These are phyloP conservation scores for Sesia bembeciformis DNA, from an alignment of 2,888 invertebrate species.

Conservation along the genomic window DNA sequence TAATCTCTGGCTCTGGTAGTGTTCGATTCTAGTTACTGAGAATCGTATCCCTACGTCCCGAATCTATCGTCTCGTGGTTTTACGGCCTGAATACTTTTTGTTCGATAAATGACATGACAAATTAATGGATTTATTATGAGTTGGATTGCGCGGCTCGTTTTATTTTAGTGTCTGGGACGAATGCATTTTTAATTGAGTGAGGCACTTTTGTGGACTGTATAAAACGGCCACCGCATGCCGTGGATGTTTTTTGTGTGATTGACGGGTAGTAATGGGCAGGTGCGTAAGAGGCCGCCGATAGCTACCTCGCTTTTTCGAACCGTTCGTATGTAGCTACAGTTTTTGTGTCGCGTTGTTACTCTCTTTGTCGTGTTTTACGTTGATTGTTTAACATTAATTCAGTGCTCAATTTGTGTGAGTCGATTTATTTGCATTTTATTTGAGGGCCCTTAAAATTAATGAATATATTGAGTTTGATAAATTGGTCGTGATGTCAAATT, in stretches of 20 bases:
- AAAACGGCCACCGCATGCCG: constrained; percentile 68
- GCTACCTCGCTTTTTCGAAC: constrained; percentile 66
- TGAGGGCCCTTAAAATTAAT: neutral
- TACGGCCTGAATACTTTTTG: constrained; percentile 44
- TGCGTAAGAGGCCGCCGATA: constrained; percentile 58
- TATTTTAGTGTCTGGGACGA: constrained; percentile 65
- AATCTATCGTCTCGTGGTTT: constrained; percentile 37
- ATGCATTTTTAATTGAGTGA: constrained; percentile 75
- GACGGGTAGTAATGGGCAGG: constrained; percentile 73
- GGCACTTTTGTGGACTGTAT: constrained; percentile 71
- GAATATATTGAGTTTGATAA: neutral
- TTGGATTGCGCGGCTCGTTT: constrained; percentile 55
- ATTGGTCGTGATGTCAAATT: too few species aligned
- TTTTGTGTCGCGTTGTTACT: constrained; percentile 45
- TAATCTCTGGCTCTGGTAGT: constrained; percentile 52
- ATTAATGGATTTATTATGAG: constrained; percentile 74
- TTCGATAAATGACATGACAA: constrained; percentile 72
- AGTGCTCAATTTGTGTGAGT: constrained; percentile 24
- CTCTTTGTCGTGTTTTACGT: constrained; percentile 40
- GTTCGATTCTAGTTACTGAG: constrained; percentile 57
- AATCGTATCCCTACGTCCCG: constrained; percentile 28
- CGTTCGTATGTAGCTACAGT: constrained; percentile 33
- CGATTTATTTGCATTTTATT: neutral
- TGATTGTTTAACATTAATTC: constrained; percentile 41
- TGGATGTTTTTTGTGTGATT: constrained; percentile 69